Conservation (phyloP, 2,888 invertebrate species). For the Philaethria dido region DNA sequence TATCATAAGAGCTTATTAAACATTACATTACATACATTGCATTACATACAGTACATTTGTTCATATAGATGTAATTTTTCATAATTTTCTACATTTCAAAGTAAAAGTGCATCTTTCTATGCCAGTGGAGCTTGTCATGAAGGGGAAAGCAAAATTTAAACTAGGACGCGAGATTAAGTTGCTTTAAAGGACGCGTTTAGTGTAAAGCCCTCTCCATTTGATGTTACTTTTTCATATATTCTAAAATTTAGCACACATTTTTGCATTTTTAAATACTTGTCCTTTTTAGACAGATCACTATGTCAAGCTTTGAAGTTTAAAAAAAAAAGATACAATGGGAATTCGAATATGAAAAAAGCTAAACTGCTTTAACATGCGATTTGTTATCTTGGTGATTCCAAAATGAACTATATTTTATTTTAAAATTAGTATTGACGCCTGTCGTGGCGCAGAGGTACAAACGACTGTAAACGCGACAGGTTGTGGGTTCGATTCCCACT, state of each 20-base stretch:
- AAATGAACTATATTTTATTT: too few species aligned
- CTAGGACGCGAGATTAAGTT: slow-evolving; percentile 23
- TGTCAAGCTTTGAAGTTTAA: not conserved
- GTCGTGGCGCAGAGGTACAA: too few species aligned
- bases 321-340: too few species aligned
- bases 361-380: too few species aligned
- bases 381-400: too few species aligned
- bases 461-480: too few species aligned
- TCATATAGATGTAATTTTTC: not conserved
- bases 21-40: not conserved
- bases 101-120: slow-evolving; percentile 10
- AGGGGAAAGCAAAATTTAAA: slow-evolving; percentile 21
- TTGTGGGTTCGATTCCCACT: too few species aligned
- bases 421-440: too few species aligned
- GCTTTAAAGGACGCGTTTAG: slow-evolving; percentile 11
- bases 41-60: too few species aligned
- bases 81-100: not conserved
- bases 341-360: too few species aligned
- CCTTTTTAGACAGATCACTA: not conserved
- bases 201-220: slow-evolving; percentile 4
- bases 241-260: not conserved
- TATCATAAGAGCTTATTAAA: not conserved
- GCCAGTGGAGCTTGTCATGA: slow-evolving; percentile 1
- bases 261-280: slow-evolving; percentile 2
- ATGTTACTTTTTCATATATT: not conserved